phyloP scores from a whole-genome alignment of 2,888 invertebrate species.

The Coelopa pilipes region DNA sequence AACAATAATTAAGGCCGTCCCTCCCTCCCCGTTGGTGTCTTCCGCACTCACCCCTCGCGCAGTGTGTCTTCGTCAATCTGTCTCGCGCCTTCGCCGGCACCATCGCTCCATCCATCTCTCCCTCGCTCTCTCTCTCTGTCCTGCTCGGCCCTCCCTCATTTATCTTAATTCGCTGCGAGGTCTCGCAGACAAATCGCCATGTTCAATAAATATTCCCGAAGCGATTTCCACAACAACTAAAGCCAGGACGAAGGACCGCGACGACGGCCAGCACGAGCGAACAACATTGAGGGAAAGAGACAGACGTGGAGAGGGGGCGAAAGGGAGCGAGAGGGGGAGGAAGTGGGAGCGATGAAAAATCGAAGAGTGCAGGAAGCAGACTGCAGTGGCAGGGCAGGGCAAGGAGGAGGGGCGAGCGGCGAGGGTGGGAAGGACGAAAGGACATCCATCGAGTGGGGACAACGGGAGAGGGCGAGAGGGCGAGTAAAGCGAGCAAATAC shows the following conservation, averaged over 20 bases:
- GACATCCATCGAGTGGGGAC: background rate
- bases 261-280: background rate
- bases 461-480: background rate
- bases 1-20: no score
- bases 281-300: background rate
- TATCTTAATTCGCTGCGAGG: slow-evolving; percentile 31
- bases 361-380: background rate
- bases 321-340: background rate
- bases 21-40: no score
- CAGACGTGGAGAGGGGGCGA: background rate
- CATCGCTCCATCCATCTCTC: no score
- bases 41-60: no score
- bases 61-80: no score
- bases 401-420: background rate
- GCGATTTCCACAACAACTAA: slow-evolving; percentile 31
- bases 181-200: slow-evolving; percentile 34
- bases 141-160: background rate
- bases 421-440: background rate
- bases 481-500: background rate
- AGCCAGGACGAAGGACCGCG: background rate
- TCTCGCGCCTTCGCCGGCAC: no score
- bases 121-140: no score
- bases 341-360: background rate
- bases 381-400: background rate
- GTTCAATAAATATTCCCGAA: slow-evolving; percentile 35